phyloP scores from a whole-genome alignment of 2,888 invertebrate species.

The Tortrix viridana region DNA sequence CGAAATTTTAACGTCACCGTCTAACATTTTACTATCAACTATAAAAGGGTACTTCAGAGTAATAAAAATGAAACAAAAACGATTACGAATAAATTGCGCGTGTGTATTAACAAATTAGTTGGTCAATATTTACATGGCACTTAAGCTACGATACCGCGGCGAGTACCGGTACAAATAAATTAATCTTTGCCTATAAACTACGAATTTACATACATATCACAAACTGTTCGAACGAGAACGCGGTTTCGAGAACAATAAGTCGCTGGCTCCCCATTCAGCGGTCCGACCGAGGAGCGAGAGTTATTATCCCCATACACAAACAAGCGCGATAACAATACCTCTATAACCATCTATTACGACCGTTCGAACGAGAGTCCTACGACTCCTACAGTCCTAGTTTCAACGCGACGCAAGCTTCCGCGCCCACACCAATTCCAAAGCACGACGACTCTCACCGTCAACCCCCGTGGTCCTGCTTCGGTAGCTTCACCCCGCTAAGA shows the following conservation, averaged over 20 bases:
- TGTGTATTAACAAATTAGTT: slow-evolving; percentile 68
- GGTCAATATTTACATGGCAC: slow-evolving; percentile 61
- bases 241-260: slow-evolving; percentile 73
- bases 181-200: slow-evolving; percentile 25
- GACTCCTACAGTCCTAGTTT: slow-evolving; percentile 37
- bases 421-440: slow-evolving; percentile 58
- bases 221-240: slow-evolving; percentile 45
- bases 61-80: slow-evolving; percentile 60
- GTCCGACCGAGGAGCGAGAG: slow-evolving; percentile 66
- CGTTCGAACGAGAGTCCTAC: slow-evolving; percentile 36
- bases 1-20: slow-evolving; percentile 20
- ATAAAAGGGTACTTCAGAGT: slow-evolving; percentile 46
- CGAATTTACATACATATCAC: slow-evolving; percentile 52
- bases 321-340: slow-evolving; percentile 32
- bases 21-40: slow-evolving; percentile 30
- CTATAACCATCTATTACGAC: slow-evolving; percentile 49
- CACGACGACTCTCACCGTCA: slow-evolving; percentile 56
- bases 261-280: slow-evolving; percentile 63
- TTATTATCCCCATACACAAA: slow-evolving; percentile 70
- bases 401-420: slow-evolving; percentile 56
- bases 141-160: slow-evolving; percentile 50
- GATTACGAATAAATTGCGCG: slow-evolving; percentile 62
- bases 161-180: slow-evolving; percentile 39
- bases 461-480: slow-evolving; percentile 71
- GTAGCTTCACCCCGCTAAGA: slow-evolving; percentile 51